Base-by-base conservation (phyloP, 2,797 vertebrate species). In the Cuniculus paca region DNA sequence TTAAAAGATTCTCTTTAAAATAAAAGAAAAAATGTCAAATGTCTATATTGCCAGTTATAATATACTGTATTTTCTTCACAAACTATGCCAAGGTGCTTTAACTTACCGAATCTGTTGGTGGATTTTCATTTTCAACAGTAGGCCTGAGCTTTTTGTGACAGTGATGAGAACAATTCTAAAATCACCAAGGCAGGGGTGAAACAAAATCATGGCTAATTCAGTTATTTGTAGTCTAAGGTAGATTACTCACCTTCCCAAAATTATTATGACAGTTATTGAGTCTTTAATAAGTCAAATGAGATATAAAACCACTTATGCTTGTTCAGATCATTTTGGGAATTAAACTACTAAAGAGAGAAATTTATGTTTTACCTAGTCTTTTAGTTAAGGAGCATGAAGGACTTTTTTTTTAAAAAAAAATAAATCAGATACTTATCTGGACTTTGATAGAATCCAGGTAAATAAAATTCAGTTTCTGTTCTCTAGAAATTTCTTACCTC, bases 131-230 rank as follows among this genome's bases (percentile, higher is more conserved):
- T 78, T 91, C 88, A 88, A 77, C 28, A 70, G 5, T 75, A 79
- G 34, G 13, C 58, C 45, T 80, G 16, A 19, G 13, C 26, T 79
- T 90, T 88, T 22, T 75, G 20, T 77, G 75, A 80, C n/a, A 80
- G 24, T 56, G 12, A 88, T 0, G 4, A 93, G 68, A 92, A 70
- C 8, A 75, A 70, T 50, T 94, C 56, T 97, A 52, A 92, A 95
- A 79, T 89, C 26, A 86, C 20, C 54, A 36, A 48, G 45, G 12
- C 84, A 5, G 48, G 22, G 2, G 11, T 19, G 39, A 94, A 52
- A 68, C 20, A 24, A 72, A 65, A 77, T 0, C 6, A 24, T 60
- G 0, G 0, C 12, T 93, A 77, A 92, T 77, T 95, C 17, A 82
- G 20, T 58, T 58, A 16, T 78, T 79, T 39, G n/a, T 80, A 36